These are phyloP conservation scores for Octomys mimax DNA, from an alignment of 2,797 vertebrate species.

Conservation along the genomic window DNA sequence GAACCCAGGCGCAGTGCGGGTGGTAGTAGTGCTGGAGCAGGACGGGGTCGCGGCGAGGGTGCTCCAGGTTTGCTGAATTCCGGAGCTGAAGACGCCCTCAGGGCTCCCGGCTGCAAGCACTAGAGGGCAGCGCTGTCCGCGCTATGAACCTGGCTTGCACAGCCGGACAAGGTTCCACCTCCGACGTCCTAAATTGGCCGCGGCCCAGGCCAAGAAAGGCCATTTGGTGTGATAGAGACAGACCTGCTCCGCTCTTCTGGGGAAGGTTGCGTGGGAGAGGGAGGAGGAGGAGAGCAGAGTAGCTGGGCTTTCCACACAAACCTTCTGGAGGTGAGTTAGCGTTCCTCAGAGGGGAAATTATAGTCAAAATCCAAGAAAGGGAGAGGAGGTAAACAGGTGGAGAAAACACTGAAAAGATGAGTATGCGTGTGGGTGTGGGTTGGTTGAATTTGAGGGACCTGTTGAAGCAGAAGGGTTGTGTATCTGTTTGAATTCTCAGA, in stretches of 20 bases:
- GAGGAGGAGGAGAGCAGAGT: too few relatives aligned
- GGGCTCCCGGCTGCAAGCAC: neutral
- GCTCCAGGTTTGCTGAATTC: neutral
- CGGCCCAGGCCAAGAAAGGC: neutral
- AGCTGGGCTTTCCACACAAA: neutral
- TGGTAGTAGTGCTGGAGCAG: neutral
- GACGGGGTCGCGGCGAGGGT: neutral
- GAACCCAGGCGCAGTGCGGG: neutral
- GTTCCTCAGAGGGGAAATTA: neutral
- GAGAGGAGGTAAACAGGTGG: neutral
- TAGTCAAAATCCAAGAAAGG: neutral
- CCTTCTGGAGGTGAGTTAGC: neutral
- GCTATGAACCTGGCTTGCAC: neutral
- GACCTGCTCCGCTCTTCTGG: neutral
- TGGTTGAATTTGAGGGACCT: neutral
- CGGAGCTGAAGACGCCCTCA: neutral
- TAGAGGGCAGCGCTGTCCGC: constrained; percentile 74
- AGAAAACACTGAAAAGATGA: neutral
- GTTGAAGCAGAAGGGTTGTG: neutral
- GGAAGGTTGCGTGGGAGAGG: neutral
- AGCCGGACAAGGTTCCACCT: neutral
- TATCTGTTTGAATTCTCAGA: neutral
- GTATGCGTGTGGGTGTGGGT: neutral
- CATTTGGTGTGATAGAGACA: too few relatives aligned
- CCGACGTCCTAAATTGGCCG: neutral